Evolutionary conservation across 1,140 invertebrate genomes (phyloP).

Genomic region (Leucophenga varia): DNA sequence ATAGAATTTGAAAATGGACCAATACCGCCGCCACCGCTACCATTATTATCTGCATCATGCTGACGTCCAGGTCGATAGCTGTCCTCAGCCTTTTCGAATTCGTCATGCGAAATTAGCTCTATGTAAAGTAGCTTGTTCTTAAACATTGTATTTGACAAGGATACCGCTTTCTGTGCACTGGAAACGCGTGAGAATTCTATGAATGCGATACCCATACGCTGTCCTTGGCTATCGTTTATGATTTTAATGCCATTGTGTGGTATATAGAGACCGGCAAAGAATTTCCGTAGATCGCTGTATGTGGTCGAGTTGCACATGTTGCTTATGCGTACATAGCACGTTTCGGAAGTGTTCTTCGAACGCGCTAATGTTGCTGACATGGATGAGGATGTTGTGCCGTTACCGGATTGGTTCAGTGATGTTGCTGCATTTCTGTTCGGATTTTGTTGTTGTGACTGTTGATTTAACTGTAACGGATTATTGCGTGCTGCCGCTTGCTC

Average conservation of each 20-base stretch:
- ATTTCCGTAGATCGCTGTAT: conserved; percentile 77
- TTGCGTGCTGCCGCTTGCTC: conserved; percentile 21
- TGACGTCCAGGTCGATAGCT: conserved; percentile 15
- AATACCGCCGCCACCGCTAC: conserved; percentile 5
- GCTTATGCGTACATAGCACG: conserved; percentile 69
- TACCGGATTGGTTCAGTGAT: conserved; percentile 3
- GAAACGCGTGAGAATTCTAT: conserved; percentile 72
- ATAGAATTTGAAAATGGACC: too few species aligned
- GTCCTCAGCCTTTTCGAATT: conserved; percentile 42
- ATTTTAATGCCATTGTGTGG: conserved; percentile 83
- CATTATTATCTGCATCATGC: conserved; percentile 1
- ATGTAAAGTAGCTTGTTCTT: conserved; percentile 60
- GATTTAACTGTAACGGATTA: conserved; percentile 20
- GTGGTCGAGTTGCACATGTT: conserved; percentile 67
- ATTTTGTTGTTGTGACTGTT: conserved; percentile 29
- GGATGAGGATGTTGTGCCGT: background rate
- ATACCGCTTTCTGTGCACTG: conserved; percentile 71
- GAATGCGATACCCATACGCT: conserved; percentile 76
- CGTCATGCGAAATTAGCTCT: conserved; percentile 34
- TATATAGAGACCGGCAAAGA: conserved; percentile 78
- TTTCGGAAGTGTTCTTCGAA: conserved; percentile 47
- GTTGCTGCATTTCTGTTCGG: conserved; percentile 13
- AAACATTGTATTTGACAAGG: conserved; percentile 61
- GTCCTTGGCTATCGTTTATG: conserved; percentile 76
- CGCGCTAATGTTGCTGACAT: background rate